A percentile compares a stretch with the other conserved stretches of the same genome.
Conservation (phyloP, 2,113 vertebrate genomes). For the Perca fluviatilis region DNA sequence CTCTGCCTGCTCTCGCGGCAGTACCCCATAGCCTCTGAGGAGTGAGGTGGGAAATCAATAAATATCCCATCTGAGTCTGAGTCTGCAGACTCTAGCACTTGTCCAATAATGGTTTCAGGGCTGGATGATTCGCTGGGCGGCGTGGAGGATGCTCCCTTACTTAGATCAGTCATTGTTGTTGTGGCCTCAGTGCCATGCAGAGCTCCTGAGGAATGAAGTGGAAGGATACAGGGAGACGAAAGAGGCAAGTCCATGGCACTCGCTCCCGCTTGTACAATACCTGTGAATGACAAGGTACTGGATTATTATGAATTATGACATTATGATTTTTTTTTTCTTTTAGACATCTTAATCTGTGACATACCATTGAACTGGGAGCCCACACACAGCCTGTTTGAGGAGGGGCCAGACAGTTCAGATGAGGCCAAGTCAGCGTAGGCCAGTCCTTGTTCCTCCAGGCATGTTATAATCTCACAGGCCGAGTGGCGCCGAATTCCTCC, state of each 20-base stretch:
- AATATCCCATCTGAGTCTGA: slow-evolving; percentile 96
- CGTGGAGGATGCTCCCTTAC: slow-evolving; percentile 82
- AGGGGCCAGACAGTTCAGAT: slow-evolving; percentile 66
- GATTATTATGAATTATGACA: slow-evolving; percentile 28
- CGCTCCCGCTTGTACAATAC: slow-evolving; percentile 65
- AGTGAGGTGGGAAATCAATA: slow-evolving; percentile 91
- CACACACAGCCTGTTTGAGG: slow-evolving; percentile 78
- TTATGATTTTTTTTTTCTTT: not conserved
- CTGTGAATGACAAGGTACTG: slow-evolving; percentile 31
- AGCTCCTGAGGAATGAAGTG: slow-evolving; percentile 79
- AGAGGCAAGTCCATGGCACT: slow-evolving; percentile 64
- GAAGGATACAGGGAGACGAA: slow-evolving; percentile 76
- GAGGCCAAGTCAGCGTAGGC: slow-evolving; percentile 66
- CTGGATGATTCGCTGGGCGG: slow-evolving; percentile 89
- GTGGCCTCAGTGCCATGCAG: slow-evolving; percentile 78
- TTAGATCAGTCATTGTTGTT: slow-evolving; percentile 82
- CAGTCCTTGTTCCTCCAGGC: slow-evolving; percentile 88
- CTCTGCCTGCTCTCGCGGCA: slow-evolving; percentile 76
- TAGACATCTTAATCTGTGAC: not conserved
- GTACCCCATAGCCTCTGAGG: slow-evolving; percentile 73
- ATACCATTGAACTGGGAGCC: slow-evolving; percentile 77
- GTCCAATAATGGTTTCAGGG: slow-evolving; percentile 93
- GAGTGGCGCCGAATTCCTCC: slow-evolving; percentile 93
- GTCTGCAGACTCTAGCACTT: slow-evolving; percentile 91
- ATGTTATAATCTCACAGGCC: slow-evolving; percentile 94